phyloP scores from a whole-genome alignment of 2,888 invertebrate species.

The Ditylenchus weischeri region DNA sequence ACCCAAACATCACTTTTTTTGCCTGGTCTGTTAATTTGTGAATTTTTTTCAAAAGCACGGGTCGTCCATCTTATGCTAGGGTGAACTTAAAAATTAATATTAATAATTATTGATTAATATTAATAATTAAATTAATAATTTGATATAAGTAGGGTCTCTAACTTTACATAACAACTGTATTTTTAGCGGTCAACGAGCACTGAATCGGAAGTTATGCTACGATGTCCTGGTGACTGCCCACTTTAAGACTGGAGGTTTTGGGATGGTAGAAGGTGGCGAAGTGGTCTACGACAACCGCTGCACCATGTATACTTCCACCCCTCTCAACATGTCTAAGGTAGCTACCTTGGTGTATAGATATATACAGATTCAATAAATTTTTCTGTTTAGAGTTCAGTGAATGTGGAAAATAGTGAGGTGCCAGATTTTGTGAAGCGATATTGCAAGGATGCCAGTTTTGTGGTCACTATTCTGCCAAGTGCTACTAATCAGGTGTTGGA shows the following conservation, averaged over 20 bases:
- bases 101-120: too few relatives aligned
- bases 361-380: background rate
- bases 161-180: background rate
- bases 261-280: constrained; percentile 14
- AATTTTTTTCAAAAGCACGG: too few relatives aligned
- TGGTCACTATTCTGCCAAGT: background rate
- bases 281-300: constrained; percentile 22
- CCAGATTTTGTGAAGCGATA: constrained; percentile 1
- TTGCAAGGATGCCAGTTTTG: background rate
- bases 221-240: constrained; percentile 22
- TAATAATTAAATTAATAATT: too few relatives aligned
- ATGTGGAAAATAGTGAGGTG: background rate
- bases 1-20: too few relatives aligned
- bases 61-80: too few relatives aligned
- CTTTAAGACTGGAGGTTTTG: constrained; percentile 17
- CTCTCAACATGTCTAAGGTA: constrained; percentile 10
- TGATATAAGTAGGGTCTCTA: too few relatives aligned
- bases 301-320: constrained; percentile 21
- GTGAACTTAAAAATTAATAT: too few relatives aligned
- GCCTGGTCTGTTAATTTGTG: too few relatives aligned
- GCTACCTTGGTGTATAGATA: background rate
- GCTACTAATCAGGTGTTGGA: background rate
- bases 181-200: constrained; percentile 24
- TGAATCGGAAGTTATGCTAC: constrained; percentile 24
- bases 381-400: background rate